Evolutionary conservation across 2,113 vertebrate genomes (phyloP).

Genomic region (Meleagris gallopavo): DNA sequence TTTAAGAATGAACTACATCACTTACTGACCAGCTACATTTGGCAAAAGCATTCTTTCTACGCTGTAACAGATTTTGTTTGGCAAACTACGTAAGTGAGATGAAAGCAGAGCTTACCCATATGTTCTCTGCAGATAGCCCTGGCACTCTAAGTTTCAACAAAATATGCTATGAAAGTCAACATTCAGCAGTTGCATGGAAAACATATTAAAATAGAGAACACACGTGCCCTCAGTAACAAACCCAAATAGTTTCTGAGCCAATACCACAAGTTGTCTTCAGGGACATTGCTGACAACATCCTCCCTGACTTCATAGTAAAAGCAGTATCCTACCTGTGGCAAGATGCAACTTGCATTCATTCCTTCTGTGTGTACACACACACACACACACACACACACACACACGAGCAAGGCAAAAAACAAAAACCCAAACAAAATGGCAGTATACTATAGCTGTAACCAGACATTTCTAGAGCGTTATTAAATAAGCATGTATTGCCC

Average conservation of each 20-base stretch:
- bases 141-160: slow-evolving; percentile 67
- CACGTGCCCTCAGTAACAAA: slow-evolving; percentile 58
- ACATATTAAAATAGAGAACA: slow-evolving; percentile 49
- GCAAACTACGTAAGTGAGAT: slow-evolving; percentile 19
- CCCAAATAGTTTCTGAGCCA: slow-evolving; percentile 11
- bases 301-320: neutral
- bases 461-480: neutral
- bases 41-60: neutral
- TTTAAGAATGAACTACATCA: neutral
- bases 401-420: neutral
- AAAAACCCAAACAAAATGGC: neutral
- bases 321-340: neutral
- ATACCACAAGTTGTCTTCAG: slow-evolving; percentile 29
- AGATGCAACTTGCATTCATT: neutral
- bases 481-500: neutral
- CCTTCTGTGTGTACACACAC: neutral
- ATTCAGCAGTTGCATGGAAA: slow-evolving; percentile 40
- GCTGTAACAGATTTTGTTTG: slow-evolving; percentile 11
- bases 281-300: slow-evolving; percentile 12
- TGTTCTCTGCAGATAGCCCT: slow-evolving; percentile 49
- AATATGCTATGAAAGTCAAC: slow-evolving; percentile 29
- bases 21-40: neutral
- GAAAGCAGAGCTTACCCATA: slow-evolving; percentile 33
- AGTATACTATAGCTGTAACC: neutral
- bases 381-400: too few relatives aligned